Conservation (phyloP, 2,797 vertebrate species). For the Betta splendens region DNA sequence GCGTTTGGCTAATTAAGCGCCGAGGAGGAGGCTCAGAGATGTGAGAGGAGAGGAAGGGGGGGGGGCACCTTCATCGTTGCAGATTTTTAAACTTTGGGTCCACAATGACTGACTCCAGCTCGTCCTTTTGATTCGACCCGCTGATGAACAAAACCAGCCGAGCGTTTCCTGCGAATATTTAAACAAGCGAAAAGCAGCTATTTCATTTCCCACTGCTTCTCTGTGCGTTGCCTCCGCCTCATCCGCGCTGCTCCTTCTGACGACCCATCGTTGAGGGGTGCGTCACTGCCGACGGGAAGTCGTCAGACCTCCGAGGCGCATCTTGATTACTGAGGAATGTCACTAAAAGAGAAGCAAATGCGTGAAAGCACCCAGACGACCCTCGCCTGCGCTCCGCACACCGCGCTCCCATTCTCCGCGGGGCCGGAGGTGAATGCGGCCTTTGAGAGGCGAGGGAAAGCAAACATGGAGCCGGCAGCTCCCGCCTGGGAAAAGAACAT, state of each 20-base stretch:
- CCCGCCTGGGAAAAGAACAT: conserved; percentile 80
- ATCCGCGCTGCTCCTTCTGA: neutral
- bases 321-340: conserved; percentile 45
- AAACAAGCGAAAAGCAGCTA: conserved; percentile 16
- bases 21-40: conserved; percentile 12
- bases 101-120: conserved; percentile 16
- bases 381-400: conserved; percentile 53
- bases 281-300: neutral
- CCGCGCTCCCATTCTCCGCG: conserved; percentile 44
- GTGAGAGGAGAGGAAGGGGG: neutral
- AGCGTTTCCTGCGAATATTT: conserved; percentile 30
- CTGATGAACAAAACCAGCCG: conserved; percentile 29
- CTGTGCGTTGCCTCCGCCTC: neutral
- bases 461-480: conserved; percentile 73
- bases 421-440: conserved; percentile 72
- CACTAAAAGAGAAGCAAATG: conserved; percentile 41
- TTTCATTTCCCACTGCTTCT: conserved; percentile 15
- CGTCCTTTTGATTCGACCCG: conserved; percentile 26
- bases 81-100: conserved; percentile 9
- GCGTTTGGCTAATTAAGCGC: conserved; percentile 55
- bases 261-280: neutral
- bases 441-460: conserved; percentile 73
- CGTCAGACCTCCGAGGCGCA: neutral
- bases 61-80: conserved; percentile 5
- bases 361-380: conserved; percentile 45